Base-by-base conservation (phyloP, 2,888 invertebrate species). In the Cremastobaeus sp. region DNA sequence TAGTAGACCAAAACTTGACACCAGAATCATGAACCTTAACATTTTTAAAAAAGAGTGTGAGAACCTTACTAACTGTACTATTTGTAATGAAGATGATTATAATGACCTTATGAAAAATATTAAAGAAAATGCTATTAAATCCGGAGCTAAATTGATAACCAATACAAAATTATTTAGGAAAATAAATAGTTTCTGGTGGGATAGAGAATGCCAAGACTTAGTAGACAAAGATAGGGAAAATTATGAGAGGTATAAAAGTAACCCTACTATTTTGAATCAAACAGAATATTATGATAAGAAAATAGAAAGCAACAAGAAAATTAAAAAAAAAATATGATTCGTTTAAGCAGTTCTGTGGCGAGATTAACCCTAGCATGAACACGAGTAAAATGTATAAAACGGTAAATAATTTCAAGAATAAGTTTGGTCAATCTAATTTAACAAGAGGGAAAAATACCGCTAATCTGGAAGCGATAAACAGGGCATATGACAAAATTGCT, bases 281-380 rank as follows among this genome's bases (percentile, higher is more conserved):
- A 21, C 12, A 0, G 1, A 20, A 12, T 54, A 54, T 30, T 6
- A 12, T 5, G 11, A 1, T 5, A 9, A n/a, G n/a, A n/a, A n/a
- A n/a, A n/a, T n/a, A 18, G 15, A 14, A 30, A 39, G 35, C 11
- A 35, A 54, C 1, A 39, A 35, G 4, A 54, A 37, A 30, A 25
- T 41, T 12, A 28, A 41, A 6, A 54, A 54, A 41, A 54, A 39
- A 18, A 37, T 11, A 4, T 8, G 30, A 54, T 14, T 18, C 39
- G 14, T 54, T 54, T 11, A 39, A 41, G n/a, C 1, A 14, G 1
- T 39, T 1, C 2, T 25, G 25, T 8, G 11, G 12, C 3, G 11
- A 21, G 1, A 15, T 43, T 12, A 25, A 21, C 8, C 4, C 1
- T 6, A 6, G 9, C 2, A 25, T 15, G 14, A 43, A 43, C 8